Evolutionary conservation across 2,888 invertebrate species (phyloP).

Genomic region (Leucozona laternaria): DNA sequence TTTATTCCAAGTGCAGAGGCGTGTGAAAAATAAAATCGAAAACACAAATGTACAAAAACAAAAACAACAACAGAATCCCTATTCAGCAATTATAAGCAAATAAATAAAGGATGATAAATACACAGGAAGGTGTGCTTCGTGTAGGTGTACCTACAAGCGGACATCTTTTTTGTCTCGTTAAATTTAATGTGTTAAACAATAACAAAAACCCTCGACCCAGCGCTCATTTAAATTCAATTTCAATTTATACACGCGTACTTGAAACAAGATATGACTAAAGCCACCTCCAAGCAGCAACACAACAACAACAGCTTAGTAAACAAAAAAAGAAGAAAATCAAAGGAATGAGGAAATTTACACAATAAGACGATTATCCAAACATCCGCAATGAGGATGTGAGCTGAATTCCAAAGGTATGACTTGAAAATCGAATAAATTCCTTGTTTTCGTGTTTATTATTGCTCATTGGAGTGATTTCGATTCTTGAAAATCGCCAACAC

Average conservation of each 20-base stretch:
- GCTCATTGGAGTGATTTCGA: constrained; percentile 56
- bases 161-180: constrained; percentile 14
- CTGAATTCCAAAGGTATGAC: constrained; percentile 35
- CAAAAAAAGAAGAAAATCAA: background rate
- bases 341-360: constrained; percentile 12
- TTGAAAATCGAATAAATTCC: constrained; percentile 66
- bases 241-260: constrained; percentile 45
- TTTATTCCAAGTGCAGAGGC: constrained; percentile 43
- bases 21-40: background rate
- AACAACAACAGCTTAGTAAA: background rate
- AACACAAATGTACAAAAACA: background rate
- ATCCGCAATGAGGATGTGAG: constrained; percentile 32
- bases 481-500: constrained; percentile 6
- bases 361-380: constrained; percentile 26
- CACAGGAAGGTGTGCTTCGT: background rate
- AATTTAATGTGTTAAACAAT: constrained; percentile 18
- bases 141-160: constrained; percentile 53
- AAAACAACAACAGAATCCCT: constrained; percentile 19
- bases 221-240: constrained; percentile 70
- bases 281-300: background rate
- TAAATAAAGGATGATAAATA: constrained; percentile 34
- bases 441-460: constrained; percentile 65
- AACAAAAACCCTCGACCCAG: background rate
- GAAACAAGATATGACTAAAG: constrained; percentile 18
- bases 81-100: constrained; percentile 36